These are phyloP conservation scores for Hoplostethus mediterraneus DNA, from an alignment of 2,797 vertebrate genomes.

Conservation along the genomic window DNA sequence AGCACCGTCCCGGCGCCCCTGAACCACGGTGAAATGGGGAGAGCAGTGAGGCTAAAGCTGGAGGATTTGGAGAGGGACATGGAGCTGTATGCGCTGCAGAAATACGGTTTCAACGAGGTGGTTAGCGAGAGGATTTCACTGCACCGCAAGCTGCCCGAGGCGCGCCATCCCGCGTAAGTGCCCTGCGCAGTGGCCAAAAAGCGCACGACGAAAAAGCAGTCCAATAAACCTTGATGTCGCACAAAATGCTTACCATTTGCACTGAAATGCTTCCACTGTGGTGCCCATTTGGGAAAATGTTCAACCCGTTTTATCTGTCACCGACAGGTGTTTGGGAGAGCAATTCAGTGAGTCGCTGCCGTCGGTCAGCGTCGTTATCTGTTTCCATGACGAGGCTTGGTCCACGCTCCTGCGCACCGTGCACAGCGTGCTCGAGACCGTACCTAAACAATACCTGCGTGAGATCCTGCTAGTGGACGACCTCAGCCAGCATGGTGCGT, in stretches of 20 bases:
- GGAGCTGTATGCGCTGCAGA: conserved; percentile 64
- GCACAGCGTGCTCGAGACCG: conserved; percentile 88
- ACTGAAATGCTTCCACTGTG: too few relatives aligned
- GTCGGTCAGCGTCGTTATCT: conserved; percentile 88
- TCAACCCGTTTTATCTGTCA: too few relatives aligned
- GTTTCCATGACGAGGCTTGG: conserved; percentile 90
- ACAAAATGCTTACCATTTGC: neutral
- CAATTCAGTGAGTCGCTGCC: conserved; percentile 82
- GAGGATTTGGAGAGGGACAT: conserved; percentile 55
- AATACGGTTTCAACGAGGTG: conserved; percentile 75
- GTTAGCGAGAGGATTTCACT: conserved; percentile 80
- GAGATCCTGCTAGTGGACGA: conserved; percentile 92
- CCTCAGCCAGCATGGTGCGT: conserved; percentile 87
- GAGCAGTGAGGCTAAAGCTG: conserved; percentile 40
- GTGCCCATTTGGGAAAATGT: too few relatives aligned
- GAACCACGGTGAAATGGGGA: conserved; percentile 50
- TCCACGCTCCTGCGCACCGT: conserved; percentile 89
- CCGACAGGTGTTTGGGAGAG: conserved; percentile 85
- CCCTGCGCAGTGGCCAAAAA: neutral
- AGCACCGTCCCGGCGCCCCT: conserved; percentile 17
- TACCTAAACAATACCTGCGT: conserved; percentile 81
- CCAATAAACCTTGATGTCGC: too few relatives aligned
- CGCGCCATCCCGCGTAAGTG: conserved; percentile 89
- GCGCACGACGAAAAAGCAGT: conserved; percentile 4
- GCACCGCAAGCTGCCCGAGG: conserved; percentile 85